Evolutionary conservation across 2,888 invertebrate species (phyloP), one percentile per base, ranked within the genome.

Genomic region (Anoncus sp.): DNA sequence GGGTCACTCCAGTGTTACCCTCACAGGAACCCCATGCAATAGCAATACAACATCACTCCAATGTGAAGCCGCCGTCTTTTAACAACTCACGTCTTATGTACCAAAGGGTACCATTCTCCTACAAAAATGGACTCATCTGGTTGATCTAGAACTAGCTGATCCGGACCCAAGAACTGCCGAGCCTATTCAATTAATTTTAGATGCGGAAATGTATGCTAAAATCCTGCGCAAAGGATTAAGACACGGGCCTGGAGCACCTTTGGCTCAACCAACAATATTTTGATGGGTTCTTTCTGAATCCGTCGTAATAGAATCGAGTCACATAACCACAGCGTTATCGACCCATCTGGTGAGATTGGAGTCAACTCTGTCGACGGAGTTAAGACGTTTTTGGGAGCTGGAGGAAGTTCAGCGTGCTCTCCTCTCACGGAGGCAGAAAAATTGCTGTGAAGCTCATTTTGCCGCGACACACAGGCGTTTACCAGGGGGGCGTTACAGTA

Each of bases 301-400:
- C 2, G 10, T 16, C 1, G 24, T 12, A 3, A 66, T 38, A 2
- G 27, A 22, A 35, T 16, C 40, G 22, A 40, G 20, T 7, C 5
- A 7, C 2, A 7, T 31, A 31, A 31, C 31, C 4, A 31, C 31
- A 7, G 7, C 31, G 7, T 31, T 31, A 31, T 6, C 31, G 31
- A 7, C 31, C 5, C 31, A 31, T 31, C 31, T 31, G 5, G 31
- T 7, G 5, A 4, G 7, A 6, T 4, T 6, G 4, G 7, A 31
- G 4, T 31, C 31, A 7, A 31, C 5, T 18, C 14, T 27, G 2
- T 43, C n/a, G 22, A 5, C 38, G 47, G 43, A 27, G 22, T 12
- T 74, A 38, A 43, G 49, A n/a, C 27, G 43, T 2, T 73, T 73
- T 24, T 73, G 66, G 73, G 65, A 73, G 38, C 20, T 66, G 7